Percentiles rank a stretch among this genome's conserved stretches.
Evolutionary conservation across 2,797 vertebrate species (phyloP).

Genomic region (Hypotaenidia okinawae): DNA sequence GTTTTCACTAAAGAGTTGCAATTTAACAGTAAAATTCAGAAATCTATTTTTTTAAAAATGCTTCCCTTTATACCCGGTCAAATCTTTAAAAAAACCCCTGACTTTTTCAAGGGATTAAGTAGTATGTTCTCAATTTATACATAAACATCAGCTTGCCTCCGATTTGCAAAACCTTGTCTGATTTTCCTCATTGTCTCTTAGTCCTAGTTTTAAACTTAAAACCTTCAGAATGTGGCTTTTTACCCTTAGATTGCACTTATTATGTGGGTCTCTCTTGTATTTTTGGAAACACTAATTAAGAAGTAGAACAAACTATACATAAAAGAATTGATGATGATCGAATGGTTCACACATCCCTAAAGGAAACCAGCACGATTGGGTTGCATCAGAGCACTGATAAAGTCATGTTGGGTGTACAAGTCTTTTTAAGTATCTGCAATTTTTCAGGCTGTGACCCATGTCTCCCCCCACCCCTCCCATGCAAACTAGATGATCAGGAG

Average conservation of each 20-base stretch:
- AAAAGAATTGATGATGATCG: slow-evolving; percentile 64
- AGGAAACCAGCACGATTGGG: slow-evolving; percentile 70
- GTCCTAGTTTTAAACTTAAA: neutral
- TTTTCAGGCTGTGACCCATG: slow-evolving; percentile 42
- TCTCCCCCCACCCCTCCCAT: too few species aligned
- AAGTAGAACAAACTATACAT: slow-evolving; percentile 75
- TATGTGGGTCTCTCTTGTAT: slow-evolving; percentile 70
- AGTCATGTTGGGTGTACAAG: slow-evolving; percentile 26
- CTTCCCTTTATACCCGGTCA: neutral
- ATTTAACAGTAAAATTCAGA: neutral
- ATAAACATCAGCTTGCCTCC: neutral
- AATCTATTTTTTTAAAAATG: neutral
- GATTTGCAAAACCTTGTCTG: neutral
- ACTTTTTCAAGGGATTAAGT: neutral
- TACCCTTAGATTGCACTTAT: slow-evolving; percentile 36
- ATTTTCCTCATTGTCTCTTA: neutral
- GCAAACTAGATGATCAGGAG: slow-evolving; percentile 16
- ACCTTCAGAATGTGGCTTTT: slow-evolving; percentile 45
- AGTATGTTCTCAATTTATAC: neutral
- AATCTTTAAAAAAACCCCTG: neutral
- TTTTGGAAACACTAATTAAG: slow-evolving; percentile 75
- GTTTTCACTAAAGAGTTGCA: neutral
- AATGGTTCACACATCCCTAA: slow-evolving; percentile 41
- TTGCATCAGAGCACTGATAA: slow-evolving; percentile 52
- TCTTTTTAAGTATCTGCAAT: slow-evolving; percentile 16